Evolutionary conservation across 2,113 vertebrate species (phyloP), one percentile per base, ranked within the genome.

Genomic region (Glaucidium brasilianum): DNA sequence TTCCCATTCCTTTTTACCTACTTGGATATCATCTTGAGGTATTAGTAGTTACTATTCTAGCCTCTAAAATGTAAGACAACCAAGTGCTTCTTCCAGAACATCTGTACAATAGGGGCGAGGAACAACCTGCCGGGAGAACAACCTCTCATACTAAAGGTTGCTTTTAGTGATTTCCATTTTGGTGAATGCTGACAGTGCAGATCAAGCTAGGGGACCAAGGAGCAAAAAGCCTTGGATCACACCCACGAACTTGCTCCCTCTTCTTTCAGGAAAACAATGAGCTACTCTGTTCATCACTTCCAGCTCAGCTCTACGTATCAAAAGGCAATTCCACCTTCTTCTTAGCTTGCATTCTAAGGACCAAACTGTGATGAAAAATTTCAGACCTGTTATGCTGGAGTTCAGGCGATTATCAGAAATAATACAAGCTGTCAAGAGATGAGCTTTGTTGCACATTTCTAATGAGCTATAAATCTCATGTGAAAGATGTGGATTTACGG

Each of bases 1-100:
- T 93, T 95, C 52, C 41, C 64, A 49, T 78, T 85, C 80, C 94
- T 92, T 79, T 71, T 80, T 47, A 78, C 78, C 86, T 94, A 81
- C 81, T 92, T 94, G 92, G 88, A 89, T 94, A 93, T 85, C 75
- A 92, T 96, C 96, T 97, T 96, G 93, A 97, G 95, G 96, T 97
- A 92, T 96, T 69, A 94, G 97, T 73, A 98, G 96, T 97, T 98
- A 96, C 88, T 85, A 50, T 32, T 92, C 50, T 64, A 95, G 68
- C 56, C 98, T 97, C 97, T 97, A 97, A 98, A 98, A 97, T 95
- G 77, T 92, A 96, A 98, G 97, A 97, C 94, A 96, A 98, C 96
- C 96, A 97, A 98, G 97, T 96, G 95, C 96, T 98, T 98, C 98
- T 98, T 98, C 97, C 97, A 98, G 97, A 98, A 98, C 97, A 97